Evolutionary conservation across 2,797 vertebrate species (phyloP), one percentile per base, ranked within the genome.

Genomic region (Eulemur mongoz): DNA sequence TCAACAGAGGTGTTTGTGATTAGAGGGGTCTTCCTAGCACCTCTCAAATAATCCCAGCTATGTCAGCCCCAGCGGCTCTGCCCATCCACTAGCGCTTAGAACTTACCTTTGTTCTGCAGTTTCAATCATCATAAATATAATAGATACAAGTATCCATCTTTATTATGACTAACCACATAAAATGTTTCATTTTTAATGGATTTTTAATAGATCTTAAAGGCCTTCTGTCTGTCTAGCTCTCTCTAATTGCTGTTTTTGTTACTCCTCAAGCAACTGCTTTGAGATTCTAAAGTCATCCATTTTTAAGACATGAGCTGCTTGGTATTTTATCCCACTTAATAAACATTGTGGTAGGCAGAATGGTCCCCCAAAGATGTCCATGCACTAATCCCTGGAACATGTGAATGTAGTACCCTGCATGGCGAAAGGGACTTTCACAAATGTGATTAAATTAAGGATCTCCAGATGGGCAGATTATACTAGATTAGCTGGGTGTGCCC

Each of bases 171-270:
- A 89, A 76, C 65, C 40, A 87, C 88, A 73, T 73, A 80, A 93
- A 91, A 88, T 75, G 48, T 38, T 92, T 75, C 84, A 78, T 92
- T 80, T 92, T 78, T 87, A 86, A 79, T 91, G 79, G 61, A 90
- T 79, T 93, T 95, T 88, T 96, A 96, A 45, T 75, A 81, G 43
- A 52, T 93, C 10, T 75, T 40, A 67, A 80, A 92, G 75, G 18
- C 10, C 61, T 81, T 73, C n/a, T 63, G 91, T 82, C 73, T 54
- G 10, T 65, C 59, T 50, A 79, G 40, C 38, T 79, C 35, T 92
- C n/a, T 2, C 9, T 59, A 91, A 79, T 52, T 91, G 43, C 30
- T 91, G 70, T 63, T 86, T 88, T 91, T 57, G 65, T 43, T 79
- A 43, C 35, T 94, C 54, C 65, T 93, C 70, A 95, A 59, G 17